Conservation (phyloP, 2,113 vertebrate genomes). For the Coptodon rendalli region DNA sequence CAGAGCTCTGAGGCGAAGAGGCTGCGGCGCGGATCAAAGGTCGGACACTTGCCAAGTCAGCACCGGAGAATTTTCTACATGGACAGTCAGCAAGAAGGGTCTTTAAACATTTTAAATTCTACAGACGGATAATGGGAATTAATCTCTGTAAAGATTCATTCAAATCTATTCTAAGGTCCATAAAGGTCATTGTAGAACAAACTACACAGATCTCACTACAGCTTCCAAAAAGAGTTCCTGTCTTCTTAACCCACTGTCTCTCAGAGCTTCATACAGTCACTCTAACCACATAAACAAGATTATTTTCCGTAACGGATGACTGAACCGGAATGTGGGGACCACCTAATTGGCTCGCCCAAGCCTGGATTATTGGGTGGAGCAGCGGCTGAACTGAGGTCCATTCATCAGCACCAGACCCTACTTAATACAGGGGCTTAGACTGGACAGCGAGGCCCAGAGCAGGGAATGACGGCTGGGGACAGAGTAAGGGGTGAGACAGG, state of each 20-base stretch:
- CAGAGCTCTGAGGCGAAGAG: constrained; percentile 38
- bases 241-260: neutral
- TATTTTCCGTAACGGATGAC: constrained; percentile 54
- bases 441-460: constrained; percentile 44
- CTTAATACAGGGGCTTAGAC: constrained; percentile 67
- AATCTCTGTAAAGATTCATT: neutral
- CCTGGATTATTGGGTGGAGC: constrained; percentile 64
- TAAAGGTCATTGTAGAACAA: neutral
- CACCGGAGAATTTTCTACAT: constrained; percentile 18
- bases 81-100: neutral
- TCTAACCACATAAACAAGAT: neutral
- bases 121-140: neutral
- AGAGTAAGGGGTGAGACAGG: constrained; percentile 21
- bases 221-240: neutral
- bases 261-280: neutral
- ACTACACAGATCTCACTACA: neutral
- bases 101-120: neutral
- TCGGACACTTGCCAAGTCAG: constrained; percentile 62
- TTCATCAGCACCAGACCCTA: constrained; percentile 70
- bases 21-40: constrained; percentile 53
- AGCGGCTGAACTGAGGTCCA: constrained; percentile 51
- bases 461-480: constrained; percentile 19
- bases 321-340: constrained; percentile 66
- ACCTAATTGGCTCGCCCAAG: constrained; percentile 62
- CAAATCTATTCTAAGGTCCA: neutral